These are phyloP conservation scores for Sander lucioperca DNA, from an alignment of 2,113 vertebrate species.

Conservation along the genomic window DNA sequence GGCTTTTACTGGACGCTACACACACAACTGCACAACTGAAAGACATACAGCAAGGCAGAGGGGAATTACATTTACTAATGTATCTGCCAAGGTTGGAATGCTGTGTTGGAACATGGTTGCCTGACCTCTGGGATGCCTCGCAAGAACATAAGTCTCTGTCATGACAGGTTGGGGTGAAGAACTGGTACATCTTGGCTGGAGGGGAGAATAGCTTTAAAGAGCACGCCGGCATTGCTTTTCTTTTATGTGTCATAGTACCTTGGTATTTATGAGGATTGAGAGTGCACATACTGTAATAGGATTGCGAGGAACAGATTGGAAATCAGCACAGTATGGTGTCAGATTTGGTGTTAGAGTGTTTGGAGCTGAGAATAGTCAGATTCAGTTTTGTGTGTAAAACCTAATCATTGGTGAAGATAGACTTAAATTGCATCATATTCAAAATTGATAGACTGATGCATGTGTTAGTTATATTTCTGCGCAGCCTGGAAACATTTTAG, in stretches of 20 bases:
- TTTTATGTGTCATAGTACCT: constrained; percentile 37
- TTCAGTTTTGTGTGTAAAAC: constrained; percentile 27
- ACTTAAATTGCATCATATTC: not conserved
- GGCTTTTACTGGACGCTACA: constrained; percentile 24
- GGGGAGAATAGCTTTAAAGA: constrained; percentile 23
- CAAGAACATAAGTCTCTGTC: constrained; percentile 54
- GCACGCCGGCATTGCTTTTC: not conserved
- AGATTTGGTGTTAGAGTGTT: not conserved
- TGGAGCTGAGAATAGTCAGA: constrained; percentile 1
- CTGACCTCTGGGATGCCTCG: constrained; percentile 50
- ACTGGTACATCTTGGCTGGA: constrained; percentile 38
- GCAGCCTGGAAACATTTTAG: not conserved
- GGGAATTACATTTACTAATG: constrained; percentile 61
- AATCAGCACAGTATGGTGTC: constrained; percentile 40
- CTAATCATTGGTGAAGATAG: not conserved
- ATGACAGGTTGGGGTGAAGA: constrained; percentile 57
- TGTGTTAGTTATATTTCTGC: not conserved
- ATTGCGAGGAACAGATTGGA: constrained; percentile 37
- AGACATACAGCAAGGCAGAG: constrained; percentile 48
- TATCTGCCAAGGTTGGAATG: constrained; percentile 58
- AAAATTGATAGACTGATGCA: not conserved
- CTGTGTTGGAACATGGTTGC: constrained; percentile 34
- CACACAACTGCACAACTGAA: constrained; percentile 10
- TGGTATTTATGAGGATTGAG: constrained; percentile 42
- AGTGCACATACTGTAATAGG: constrained; percentile 17